Percentiles rank a stretch among this genome's conserved stretches.
phyloP scores from a whole-genome alignment of 2,888 invertebrate genomes.

The Druceiella hillmani region DNA sequence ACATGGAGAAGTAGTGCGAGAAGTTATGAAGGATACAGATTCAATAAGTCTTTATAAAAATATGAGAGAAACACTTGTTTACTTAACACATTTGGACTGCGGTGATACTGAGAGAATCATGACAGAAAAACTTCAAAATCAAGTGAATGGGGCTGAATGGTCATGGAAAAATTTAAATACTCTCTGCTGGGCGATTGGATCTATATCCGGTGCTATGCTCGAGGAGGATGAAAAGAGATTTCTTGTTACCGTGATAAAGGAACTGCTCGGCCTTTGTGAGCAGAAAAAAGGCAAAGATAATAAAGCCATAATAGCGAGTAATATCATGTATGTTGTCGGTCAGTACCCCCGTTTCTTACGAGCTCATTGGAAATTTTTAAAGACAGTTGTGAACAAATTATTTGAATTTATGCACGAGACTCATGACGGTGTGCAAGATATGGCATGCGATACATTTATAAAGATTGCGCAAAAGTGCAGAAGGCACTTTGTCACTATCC shows the following conservation, averaged over 20 bases:
- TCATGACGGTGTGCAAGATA: slow-evolving; percentile 99
- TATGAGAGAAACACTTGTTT: slow-evolving; percentile 97
- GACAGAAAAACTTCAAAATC: slow-evolving; percentile 97
- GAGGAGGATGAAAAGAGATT: slow-evolving; percentile 99
- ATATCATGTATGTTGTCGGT: slow-evolving; percentile 99
- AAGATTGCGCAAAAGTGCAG: slow-evolving; percentile 99
- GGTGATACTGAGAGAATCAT: slow-evolving; percentile 97
- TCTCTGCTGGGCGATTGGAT: slow-evolving; percentile 99
- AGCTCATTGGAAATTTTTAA: slow-evolving; percentile 99
- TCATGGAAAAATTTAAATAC: slow-evolving; percentile 99
- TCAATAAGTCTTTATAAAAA: slow-evolving; percentile 99
- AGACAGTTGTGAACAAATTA: slow-evolving; percentile 98
- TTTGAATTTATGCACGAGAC: slow-evolving; percentile 99
- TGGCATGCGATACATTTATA: slow-evolving; percentile 99
- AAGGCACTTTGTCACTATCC: slow-evolving; percentile 94
- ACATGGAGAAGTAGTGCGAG: slow-evolving; percentile 97
- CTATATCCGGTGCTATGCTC: slow-evolving; percentile 97
- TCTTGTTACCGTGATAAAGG: slow-evolving; percentile 97
- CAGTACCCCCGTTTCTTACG: slow-evolving; percentile 97
- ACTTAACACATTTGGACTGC: slow-evolving; percentile 97
- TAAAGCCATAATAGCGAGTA: slow-evolving; percentile 99
- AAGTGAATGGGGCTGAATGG: slow-evolving; percentile 98
- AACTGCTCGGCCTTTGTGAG: slow-evolving; percentile 93
- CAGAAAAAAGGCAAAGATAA: slow-evolving; percentile 99
- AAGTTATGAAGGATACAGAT: slow-evolving; percentile 99